Evolutionary conservation across 2,888 invertebrate genomes (phyloP), one percentile per base, ranked within the genome.

Genomic region (Poecilobothrus nobilitatus): DNA sequence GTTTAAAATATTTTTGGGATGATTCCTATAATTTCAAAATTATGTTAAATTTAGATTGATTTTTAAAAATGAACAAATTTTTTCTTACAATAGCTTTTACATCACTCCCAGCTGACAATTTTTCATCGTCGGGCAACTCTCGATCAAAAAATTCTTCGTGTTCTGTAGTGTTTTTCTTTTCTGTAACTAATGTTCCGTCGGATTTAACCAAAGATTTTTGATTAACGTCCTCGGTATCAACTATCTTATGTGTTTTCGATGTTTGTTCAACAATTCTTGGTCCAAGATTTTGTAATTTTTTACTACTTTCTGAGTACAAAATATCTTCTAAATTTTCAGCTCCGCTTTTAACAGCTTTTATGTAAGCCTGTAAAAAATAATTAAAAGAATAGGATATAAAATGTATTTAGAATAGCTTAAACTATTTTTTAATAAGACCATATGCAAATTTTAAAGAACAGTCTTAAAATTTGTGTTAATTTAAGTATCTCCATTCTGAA

Each of bases 181-280:
- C 94, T 10, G 94, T 94, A 74, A 94, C 88, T 76, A 95, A 87
- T 72, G 91, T 89, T 44, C 95, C 95, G 84, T 94, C 92, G 53
- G 90, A 86, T 74, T 89, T 88, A 66, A 91, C 85, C 66, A 91
- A 89, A 77, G 90, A 90, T 71, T 89, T 84, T 80, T 92, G 90
- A 74, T 87, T 84, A 72, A 89, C 90, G 77, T 93, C 92, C 84
- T 94, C 94, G 72, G 93, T 93, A 80, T 94, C 93, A 78, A 91
- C 88, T 67, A 91, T 90, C 79, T 92, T 93, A 74, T 88, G 89
- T 74, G 88, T 89, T 73, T 89, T 89, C 72, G 86, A 85, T 53
- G 91, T 89, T 76, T 92, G 92, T 77, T 89, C 88, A 68, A 94
- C 84, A 71, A 93, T 83, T 71, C 87, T 85, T 0, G 92, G 91